Evolutionary conservation across 2,888 invertebrate genomes (phyloP), one percentile per base, ranked within the genome.

Genomic region (Acleris holmiana): DNA sequence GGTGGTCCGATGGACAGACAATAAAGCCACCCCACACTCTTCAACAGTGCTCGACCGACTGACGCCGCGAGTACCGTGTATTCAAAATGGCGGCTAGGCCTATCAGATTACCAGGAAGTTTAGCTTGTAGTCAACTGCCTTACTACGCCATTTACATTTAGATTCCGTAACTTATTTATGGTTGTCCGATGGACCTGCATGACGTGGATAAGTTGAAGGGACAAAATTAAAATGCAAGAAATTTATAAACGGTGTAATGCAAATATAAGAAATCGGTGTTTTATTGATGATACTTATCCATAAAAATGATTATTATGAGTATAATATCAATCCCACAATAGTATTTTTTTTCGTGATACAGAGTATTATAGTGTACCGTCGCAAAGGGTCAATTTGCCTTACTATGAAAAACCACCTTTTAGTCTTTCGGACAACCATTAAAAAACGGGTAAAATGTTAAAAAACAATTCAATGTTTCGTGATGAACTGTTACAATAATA

Each of bases 1-100:
- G 41, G 54, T 54, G 54, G 54, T 54, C 54, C 54, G 54, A 54
- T 40, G 54, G 54, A 54, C 54, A 40, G 40, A 54, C 54, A 54
- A 54, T 40, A 41, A 54, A 35, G 15, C 54, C 54, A 54, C 54
- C 54, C 13, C 48, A 18, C 54, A 40, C 54, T 40, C 40, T 18
- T 40, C 29, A 54, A 17, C 41, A 54, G 54, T 54, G 17, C 54
- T 7, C 54, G 54, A 40, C 54, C 54, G 54, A 40, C 54, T 54
- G 54, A 54, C 54, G 54, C 40, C 54, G 54, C 54, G 54, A 18
- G 35, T 54, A 2, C 7, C 25, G 25, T 25, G 25, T 25, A 25
- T 25, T 25, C 23, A 50, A 50, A 50, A 19, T 50, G 23, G 50
- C 23, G 23, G 50, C 50, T 50, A 23, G 23, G 25, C 21, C 21